Conservation (phyloP, 2,888 invertebrate genomes). For the Philaethria dido region DNA sequence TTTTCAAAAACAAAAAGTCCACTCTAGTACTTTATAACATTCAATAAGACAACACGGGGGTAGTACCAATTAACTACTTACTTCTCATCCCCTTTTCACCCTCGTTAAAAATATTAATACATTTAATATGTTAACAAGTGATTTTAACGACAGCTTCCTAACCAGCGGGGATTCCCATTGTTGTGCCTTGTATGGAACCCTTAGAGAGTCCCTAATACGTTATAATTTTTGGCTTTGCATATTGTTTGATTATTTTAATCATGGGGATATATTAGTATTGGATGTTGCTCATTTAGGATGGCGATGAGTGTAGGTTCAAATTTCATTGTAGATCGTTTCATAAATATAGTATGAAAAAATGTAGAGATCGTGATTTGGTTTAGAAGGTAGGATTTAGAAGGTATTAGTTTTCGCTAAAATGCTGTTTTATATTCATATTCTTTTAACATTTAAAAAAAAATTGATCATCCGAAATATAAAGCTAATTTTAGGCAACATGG, state of each 20-base stretch:
- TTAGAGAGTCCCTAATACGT: background rate
- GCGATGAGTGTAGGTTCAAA: no score
- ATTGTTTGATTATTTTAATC: slow-evolving; percentile 14
- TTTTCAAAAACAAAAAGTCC: background rate
- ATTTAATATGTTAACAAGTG: slow-evolving; percentile 31
- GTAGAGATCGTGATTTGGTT: no score
- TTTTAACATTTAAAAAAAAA: no score
- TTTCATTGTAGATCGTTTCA: no score
- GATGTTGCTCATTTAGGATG: no score
- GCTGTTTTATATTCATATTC: no score
- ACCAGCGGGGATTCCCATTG: slow-evolving; percentile 29
- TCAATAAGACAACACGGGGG: slow-evolving; percentile 9
- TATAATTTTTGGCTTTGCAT: slow-evolving; percentile 18
- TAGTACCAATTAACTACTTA: slow-evolving; percentile 17
- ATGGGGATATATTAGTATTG: background rate
- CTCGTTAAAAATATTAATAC: slow-evolving; percentile 25
- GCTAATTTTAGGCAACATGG: no score
- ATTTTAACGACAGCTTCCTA: slow-evolving; percentile 25
- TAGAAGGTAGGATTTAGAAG: no score
- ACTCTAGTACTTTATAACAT: slow-evolving; percentile 10
- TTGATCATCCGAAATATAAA: no score
- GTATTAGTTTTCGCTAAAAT: no score
- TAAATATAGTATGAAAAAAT: no score
- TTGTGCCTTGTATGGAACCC: slow-evolving; percentile 10
- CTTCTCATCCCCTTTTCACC: slow-evolving; percentile 3